Evolutionary conservation across 2,888 invertebrate genomes (phyloP), one percentile per base, ranked within the genome.

Genomic region (Belgica antarctica): DNA sequence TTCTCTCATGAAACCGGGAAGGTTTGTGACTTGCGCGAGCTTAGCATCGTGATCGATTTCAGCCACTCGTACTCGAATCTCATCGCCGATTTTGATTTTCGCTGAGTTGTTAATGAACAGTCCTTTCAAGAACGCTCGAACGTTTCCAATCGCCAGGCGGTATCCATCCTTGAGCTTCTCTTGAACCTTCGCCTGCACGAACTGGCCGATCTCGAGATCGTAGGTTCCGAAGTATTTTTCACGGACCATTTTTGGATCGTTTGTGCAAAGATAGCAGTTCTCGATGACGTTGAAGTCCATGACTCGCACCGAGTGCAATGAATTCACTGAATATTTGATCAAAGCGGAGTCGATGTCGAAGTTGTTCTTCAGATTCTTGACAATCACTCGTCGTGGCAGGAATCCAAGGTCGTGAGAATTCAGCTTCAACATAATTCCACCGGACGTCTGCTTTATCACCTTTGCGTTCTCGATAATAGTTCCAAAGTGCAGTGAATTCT

Each of bases 261-360:
- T 87, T 1, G 86, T 83, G 74, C 90, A 88, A 7, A 88, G 82
- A 77, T 87, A 90, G 28, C 84, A 75, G 72, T 83, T 83, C 75
- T 89, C 88, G 57, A 88, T 81, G 25, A 83, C 78, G 77, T 87
- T 85, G 79, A 88, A 90, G 70, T 84, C 82, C 0, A 89, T 76
- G 0, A 92, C 79, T 24, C 89, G 83, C 25, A 86, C 83, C 34
- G 75, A 79, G 74, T 84, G 85, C 0, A 76, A 75, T 0, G 77
- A 76, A 70, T 77, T 78, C 15, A 76, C 77, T 0, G 76, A 74
- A 72, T 80, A 80, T 71, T 80, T 80, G 8, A 77, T 71, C 12
- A 80, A 63, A 1, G 79, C 65, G 24, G 78, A 77, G 69, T 80
- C 80, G 63, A 78, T 77, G 72, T 80, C 80, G 65, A 77, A 80